Base-by-base conservation (phyloP, 2,797 vertebrate genomes). In the Harpagifer antarcticus region DNA sequence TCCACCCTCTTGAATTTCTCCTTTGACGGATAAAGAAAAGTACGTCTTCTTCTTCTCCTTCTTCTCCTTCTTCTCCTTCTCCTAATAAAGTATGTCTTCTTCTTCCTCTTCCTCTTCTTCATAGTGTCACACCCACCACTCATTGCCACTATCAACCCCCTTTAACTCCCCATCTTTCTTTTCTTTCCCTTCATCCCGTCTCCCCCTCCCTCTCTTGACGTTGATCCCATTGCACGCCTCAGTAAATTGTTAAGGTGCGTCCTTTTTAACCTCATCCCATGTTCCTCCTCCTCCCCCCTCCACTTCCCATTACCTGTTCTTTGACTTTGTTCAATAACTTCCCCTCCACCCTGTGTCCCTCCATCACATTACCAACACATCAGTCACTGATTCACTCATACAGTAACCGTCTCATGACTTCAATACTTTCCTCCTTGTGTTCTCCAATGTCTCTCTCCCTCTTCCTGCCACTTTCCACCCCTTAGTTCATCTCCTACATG, bases 261-360 rank as follows among this genome's bases (percentile, higher is more conserved):
- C 54, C 54, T 42, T 56, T 76, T 71, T 59, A 64, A 81, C 75
- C 74, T 72, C 45, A 74, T 74, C 72, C 63, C 11, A 45, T 44
- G 31, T 62, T 76, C n/a, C 68, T 74, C 61, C 61, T 76, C 68
- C 50, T 68, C 65, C 57, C 68, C 58, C 64, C 33, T 56, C 49
- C 54, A 13, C 42, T 57, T 31, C 54, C 60, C 47, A 20, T 69
- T 50, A 68, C 57, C 47, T 72, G 5, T 70, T 69, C 67, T 70
- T 62, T 72, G 65, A 69, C 80, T 72, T 72, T 77, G 65, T 66
- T 76, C 55, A 56, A 14, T 47, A 75, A 64, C 48, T 33, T 62
- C 44, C 47, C 44, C 20, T 64, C 58, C 57, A 40, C 6, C 45
- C 53, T 55, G 72, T 66, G 63, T 52, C 61, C 17, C 62, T 49